These are phyloP conservation scores for Drosophila santomea DNA, from an alignment of 1,140 invertebrate species.

Conservation along the genomic window DNA sequence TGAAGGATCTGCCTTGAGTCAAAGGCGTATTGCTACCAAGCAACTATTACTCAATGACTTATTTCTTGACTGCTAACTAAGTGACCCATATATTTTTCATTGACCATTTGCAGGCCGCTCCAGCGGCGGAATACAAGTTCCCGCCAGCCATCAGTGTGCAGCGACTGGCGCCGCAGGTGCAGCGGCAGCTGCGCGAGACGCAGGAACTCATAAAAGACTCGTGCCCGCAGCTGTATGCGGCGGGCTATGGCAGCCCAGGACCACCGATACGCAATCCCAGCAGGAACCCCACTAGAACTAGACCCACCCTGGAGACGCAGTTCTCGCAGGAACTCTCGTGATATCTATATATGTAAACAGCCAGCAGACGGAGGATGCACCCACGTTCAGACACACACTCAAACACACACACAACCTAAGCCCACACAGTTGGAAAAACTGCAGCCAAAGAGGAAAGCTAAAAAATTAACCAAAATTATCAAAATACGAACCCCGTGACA, in stretches of 20 bases:
- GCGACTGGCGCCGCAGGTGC: constrained; percentile 82
- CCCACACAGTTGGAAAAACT: constrained; percentile 56
- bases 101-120: constrained; percentile 40
- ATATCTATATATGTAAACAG: constrained; percentile 85
- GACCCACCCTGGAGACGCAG: constrained; percentile 85
- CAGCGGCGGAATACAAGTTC: constrained; percentile 82
- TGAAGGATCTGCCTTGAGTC: too few species aligned
- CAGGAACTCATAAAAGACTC: constrained; percentile 85
- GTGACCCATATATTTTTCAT: too few species aligned
- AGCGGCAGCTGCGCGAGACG: constrained; percentile 83
- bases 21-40: too few species aligned
- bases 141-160: constrained; percentile 84
- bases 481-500: constrained; percentile 23
- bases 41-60: too few species aligned
- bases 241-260: constrained; percentile 83
- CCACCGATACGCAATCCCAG: constrained; percentile 84
- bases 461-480: constrained; percentile 65
- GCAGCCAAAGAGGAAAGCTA: constrained; percentile 67
- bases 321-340: constrained; percentile 85
- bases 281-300: constrained; percentile 82
- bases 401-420: constrained; percentile 1
- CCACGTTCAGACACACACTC: constrained; percentile 38
- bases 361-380: constrained; percentile 46
- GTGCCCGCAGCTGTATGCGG: constrained; percentile 84
- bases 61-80: too few species aligned